Conservation (phyloP, 2,888 invertebrate genomes). For the Gymnoscelis rufifasciata region DNA sequence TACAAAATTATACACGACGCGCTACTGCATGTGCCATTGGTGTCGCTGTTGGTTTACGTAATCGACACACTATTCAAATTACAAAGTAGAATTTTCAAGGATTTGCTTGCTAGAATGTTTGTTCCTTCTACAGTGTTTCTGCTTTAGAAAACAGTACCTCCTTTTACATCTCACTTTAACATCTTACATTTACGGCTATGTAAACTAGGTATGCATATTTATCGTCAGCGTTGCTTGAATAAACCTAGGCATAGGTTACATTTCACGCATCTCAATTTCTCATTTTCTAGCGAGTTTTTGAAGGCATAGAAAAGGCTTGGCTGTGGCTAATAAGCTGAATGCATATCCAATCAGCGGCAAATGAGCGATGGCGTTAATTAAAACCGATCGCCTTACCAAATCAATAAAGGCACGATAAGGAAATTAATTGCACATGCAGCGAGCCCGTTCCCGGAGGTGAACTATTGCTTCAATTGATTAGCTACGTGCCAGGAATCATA, state of each 20-base stretch:
- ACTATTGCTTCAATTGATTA: conserved; percentile 38
- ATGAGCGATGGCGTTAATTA: conserved; percentile 75
- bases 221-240: neutral
- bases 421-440: conserved; percentile 72
- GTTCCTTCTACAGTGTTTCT: too few species aligned
- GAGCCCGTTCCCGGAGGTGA: conserved; percentile 50
- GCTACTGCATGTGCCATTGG: conserved; percentile 11
- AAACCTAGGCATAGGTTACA: neutral
- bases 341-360: conserved; percentile 64
- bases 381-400: conserved; percentile 76
- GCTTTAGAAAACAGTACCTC: too few species aligned
- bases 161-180: too few species aligned
- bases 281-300: neutral
- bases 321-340: conserved; percentile 15
- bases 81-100: conserved; percentile 11
- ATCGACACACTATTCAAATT: conserved; percentile 12
- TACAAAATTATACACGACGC: conserved; percentile 52
- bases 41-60: conserved; percentile 12
- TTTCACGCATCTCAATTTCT: conserved; percentile 5
- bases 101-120: neutral
- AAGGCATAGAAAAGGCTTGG: conserved; percentile 7
- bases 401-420: conserved; percentile 75
- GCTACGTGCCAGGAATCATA: conserved; percentile 16
- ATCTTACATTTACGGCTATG: too few species aligned
- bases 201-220: too few species aligned